Evolutionary conservation across 2,888 invertebrate species (phyloP), one percentile per base, ranked within the genome.

Genomic region (Frankliniella intonsa): DNA sequence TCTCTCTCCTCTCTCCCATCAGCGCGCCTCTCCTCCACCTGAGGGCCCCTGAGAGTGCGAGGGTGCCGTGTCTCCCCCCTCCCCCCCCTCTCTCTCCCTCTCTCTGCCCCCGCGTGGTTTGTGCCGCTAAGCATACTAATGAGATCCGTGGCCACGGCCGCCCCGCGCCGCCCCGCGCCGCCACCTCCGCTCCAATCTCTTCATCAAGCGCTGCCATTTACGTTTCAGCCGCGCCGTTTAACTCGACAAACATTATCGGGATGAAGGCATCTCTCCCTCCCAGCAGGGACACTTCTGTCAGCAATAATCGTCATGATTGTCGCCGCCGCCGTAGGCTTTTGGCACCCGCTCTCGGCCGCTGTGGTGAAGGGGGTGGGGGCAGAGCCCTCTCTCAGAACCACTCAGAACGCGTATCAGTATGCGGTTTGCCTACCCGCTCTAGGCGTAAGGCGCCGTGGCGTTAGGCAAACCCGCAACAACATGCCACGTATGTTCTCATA

Each of bases 171-270:
- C 55, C 55, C 55, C 55, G 3, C 55, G n/a, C 62, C 14, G 17
- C 17, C 62, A 62, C 62, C 62, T 62, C 62, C 62, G 62, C 62
- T n/a, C n/a, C 62, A 62, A 62, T 62, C 62, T 62, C 62, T 62
- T 62, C 62, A 62, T 62, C 62, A 62, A 62, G 62, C n/a, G 62
- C 62, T 62, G 62, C 62, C 62, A 62, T 62, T 62, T 62, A 62
- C 62, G 62, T 62, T 62, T 62, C 62, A 62, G 62, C 14, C 62
- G n/a, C 62, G 62, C 62, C 62, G 62, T 62, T 62, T 62, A 62
- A 62, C 62, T 62, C n/a, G 62, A 62, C 62, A 38, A 38, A 38
- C 38, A 38, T 38, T 38, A 38, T 38, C 38, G 38, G 38, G 38
- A 38, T 38, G 38, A 38, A 38, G 38, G 38, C 38, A 38, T 38